Base-by-base conservation (phyloP, 1,140 invertebrate species). In the Meloidogyne exigua region DNA sequence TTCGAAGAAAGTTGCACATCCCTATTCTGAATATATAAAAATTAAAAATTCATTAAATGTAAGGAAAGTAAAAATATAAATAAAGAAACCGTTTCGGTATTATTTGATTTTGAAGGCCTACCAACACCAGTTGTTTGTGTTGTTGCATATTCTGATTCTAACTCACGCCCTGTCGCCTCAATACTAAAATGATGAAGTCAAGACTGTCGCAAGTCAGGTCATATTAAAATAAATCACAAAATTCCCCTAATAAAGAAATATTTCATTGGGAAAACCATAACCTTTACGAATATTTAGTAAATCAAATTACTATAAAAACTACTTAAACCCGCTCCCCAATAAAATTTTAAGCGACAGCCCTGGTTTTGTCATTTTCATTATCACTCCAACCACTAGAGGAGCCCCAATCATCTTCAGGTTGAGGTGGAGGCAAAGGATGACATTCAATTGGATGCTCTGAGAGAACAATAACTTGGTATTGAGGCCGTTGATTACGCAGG, bases 341-440 rank as follows among this genome's bases (percentile, higher is more conserved):
- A 39, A 68, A 68, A 42, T 7, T 68, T 32, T 32, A 68, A 18
- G 66, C 66, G 36, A 68, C 49, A 57, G 49, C 49, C 49, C 49
- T 57, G 49, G 49, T n/a, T n/a, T 57, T 57, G 49, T 57, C 49
- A 57, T 57, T 57, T 57, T 57, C 49, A n/a, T 10, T 57, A 57
- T 57, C 49, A 10, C 49, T 57, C 49, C 49, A 57, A 0, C 49
- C 49, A n/a, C 49, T 57, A 57, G 49, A 57, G 1, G 49, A 57
- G 2, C 49, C 49, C 49, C 49, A 57, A 57, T 57, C 49, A 57
- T 57, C 49, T 21, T n/a, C 49, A 57, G 49, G 49, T n/a, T n/a
- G 18, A n/a, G 18, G 49, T 10, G 4, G 4, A 12, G 49, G 49
- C 18, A 57, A n/a, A n/a, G 49, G 49, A n/a, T 57, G 49, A 7